Evolutionary conservation across 2,797 vertebrate genomes (phyloP).

Genomic region (Chiloscyllium punctatum): DNA sequence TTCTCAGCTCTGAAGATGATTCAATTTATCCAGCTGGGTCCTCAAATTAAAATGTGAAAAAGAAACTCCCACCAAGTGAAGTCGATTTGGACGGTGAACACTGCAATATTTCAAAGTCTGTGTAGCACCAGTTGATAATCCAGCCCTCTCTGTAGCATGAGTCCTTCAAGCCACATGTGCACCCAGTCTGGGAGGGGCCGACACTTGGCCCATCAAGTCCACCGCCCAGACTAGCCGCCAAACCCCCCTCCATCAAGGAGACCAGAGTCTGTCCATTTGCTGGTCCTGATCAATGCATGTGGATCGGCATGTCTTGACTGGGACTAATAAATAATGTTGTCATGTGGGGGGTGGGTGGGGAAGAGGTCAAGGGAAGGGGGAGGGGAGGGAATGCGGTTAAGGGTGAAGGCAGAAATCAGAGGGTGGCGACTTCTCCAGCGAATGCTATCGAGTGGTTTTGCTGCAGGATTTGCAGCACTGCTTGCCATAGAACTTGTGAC

Average conservation of each 20-base stretch:
- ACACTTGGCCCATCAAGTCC: neutral
- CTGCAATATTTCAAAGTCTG: neutral
- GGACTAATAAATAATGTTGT: neutral
- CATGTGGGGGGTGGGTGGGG: neutral
- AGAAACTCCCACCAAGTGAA: neutral
- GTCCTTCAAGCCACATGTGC: neutral
- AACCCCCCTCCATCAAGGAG: neutral
- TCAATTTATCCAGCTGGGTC: neutral
- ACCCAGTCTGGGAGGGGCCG: too few species aligned
- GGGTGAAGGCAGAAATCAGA: neutral
- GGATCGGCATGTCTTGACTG: neutral
- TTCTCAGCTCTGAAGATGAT: neutral
- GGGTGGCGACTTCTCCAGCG: neutral
- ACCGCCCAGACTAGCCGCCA: neutral
- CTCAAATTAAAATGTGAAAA: neutral
- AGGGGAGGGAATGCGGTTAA: neutral
- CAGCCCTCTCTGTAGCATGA: neutral
- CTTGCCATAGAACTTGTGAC: slow-evolving; percentile 92
- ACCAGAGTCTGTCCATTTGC: neutral
- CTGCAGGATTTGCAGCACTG: slow-evolving; percentile 91
- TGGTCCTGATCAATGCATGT: neutral
- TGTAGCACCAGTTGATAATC: neutral
- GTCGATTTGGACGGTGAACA: neutral
- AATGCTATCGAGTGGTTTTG: slow-evolving; percentile 62
- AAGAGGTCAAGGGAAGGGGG: neutral